Conservation (phyloP, 2,888 invertebrate genomes). For the Sinelater perroti region DNA sequence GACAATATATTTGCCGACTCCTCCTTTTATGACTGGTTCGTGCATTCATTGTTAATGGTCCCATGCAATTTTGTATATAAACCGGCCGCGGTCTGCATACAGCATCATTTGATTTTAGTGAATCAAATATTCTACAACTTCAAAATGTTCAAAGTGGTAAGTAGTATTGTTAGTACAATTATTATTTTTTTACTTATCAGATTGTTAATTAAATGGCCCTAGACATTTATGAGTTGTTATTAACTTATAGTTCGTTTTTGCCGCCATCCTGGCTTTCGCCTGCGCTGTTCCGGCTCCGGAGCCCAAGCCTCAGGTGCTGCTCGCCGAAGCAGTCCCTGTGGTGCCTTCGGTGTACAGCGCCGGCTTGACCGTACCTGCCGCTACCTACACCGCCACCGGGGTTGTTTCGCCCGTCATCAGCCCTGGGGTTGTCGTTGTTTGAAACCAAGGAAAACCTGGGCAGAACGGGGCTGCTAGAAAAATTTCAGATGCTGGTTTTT, state of each 20-base stretch:
- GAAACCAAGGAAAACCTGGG: background rate
- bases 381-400: background rate
- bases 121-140: slow-evolving; percentile 1
- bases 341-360: slow-evolving; percentile 22
- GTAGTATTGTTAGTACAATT: slow-evolving; percentile 22
- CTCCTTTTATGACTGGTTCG: background rate
- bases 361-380: slow-evolving; percentile 6
- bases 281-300: slow-evolving; percentile 58
- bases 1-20: background rate
- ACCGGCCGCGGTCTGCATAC: background rate
- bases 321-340: slow-evolving; percentile 1
- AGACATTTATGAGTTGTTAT: background rate
- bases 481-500: background rate
- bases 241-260: slow-evolving; percentile 61
- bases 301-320: slow-evolving; percentile 32
- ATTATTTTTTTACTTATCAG: background rate
- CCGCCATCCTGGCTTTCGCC: slow-evolving; percentile 61
- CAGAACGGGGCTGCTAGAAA: background rate
- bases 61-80: slow-evolving; percentile 13
- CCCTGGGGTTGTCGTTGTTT: slow-evolving; percentile 5
- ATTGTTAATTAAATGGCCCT: background rate
- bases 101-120: slow-evolving; percentile 1
- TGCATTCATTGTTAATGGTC: too few relatives aligned
- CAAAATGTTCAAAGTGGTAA: slow-evolving; percentile 45
- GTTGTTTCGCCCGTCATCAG: background rate